Conservation (phyloP, 2,797 vertebrate species). For the Arremon aurantiirostris region DNA sequence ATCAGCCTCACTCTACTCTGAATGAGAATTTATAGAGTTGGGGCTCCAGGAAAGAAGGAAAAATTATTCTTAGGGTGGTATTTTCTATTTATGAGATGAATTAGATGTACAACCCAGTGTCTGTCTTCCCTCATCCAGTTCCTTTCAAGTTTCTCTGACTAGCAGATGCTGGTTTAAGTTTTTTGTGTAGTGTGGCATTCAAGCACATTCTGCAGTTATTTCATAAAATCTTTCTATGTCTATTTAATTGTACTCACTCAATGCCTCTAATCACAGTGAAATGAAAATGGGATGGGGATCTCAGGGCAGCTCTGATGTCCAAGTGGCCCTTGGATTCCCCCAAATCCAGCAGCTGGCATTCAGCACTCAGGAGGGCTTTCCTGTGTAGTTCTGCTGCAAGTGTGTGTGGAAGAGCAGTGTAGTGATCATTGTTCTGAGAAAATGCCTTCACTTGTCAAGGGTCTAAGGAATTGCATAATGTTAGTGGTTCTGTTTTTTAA, state of each 20-base stretch:
- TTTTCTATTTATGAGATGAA: not conserved
- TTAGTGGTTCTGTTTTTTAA: not conserved
- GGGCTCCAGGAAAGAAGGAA: not conserved
- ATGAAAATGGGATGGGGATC: accelerated
- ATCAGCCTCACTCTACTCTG: not conserved
- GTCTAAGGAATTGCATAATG: not conserved
- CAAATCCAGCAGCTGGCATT: not conserved
- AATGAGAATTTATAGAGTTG: not conserved
- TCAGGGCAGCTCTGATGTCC: not conserved
- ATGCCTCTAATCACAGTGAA: not conserved
- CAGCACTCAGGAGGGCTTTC: accelerated
- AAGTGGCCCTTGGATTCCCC: not conserved
- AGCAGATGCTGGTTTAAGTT: not conserved
- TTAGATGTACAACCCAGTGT: not conserved
- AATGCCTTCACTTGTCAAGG: not conserved
- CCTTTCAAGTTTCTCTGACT: not conserved
- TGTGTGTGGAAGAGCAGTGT: not conserved
- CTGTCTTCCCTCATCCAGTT: not conserved
- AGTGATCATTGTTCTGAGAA: not conserved
- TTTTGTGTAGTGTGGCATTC: accelerated
- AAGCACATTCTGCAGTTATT: not conserved
- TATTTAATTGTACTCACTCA: not conserved
- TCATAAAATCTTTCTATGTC: not conserved
- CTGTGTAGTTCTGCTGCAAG: not conserved
- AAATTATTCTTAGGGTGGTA: accelerated